These are phyloP conservation scores for Oppia nitens DNA, from an alignment of 1,140 invertebrate genomes.

Conservation along the genomic window DNA sequence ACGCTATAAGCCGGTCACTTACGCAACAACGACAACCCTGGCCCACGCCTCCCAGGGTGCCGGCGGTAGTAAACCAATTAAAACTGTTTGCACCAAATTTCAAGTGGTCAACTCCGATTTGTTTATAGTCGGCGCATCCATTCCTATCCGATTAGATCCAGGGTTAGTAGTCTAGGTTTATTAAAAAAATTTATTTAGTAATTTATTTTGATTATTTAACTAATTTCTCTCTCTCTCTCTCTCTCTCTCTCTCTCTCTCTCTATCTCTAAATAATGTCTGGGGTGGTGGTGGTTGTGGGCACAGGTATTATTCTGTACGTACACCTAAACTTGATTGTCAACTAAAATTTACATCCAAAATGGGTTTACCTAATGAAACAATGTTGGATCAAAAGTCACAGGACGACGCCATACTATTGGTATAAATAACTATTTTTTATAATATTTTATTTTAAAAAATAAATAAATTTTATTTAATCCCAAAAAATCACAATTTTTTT, in stretches of 20 bases:
- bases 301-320: slow-evolving; percentile 20
- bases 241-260: no score
- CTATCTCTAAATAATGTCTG: no score
- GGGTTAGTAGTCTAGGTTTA: slow-evolving; percentile 2
- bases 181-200: neutral
- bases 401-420: slow-evolving; percentile 18
- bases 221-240: no score
- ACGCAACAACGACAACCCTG: slow-evolving; percentile 16
- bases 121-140: slow-evolving; percentile 22
- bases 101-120: slow-evolving; percentile 22
- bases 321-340: slow-evolving; percentile 22
- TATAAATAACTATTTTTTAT: slow-evolving; percentile 1
- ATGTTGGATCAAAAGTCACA: slow-evolving; percentile 8
- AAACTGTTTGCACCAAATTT: slow-evolving; percentile 21
- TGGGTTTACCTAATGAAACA: slow-evolving; percentile 3
- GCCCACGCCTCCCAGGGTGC: neutral
- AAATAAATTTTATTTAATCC: neutral
- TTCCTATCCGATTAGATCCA: slow-evolving; percentile 23
- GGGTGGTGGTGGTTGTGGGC: no score
- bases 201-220: neutral
- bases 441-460: neutral
- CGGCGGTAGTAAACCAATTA: slow-evolving; percentile 8
- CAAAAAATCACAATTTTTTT: no score
- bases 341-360: slow-evolving; percentile 21
- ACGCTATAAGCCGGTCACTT: slow-evolving; percentile 21